Conservation (phyloP, 2,113 vertebrate genomes). For the Dasypus novemcinctus region DNA sequence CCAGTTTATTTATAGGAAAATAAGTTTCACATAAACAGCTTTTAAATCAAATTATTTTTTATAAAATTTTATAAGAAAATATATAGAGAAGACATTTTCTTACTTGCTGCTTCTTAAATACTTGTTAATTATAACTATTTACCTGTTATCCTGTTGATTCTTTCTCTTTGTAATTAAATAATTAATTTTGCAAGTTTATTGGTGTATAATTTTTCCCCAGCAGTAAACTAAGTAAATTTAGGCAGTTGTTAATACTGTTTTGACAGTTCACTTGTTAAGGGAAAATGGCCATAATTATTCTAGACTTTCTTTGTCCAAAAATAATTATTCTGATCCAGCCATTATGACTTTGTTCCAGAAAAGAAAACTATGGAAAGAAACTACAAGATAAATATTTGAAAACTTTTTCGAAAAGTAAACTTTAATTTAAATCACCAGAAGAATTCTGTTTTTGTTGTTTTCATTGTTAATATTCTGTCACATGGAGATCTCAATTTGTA, state of each 20-base stretch:
- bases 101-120: neutral
- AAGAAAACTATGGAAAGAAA: neutral
- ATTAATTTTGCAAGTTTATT: neutral
- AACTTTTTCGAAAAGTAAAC: neutral
- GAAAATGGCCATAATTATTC: neutral
- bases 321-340: neutral
- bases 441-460: neutral
- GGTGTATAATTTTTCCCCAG: neutral
- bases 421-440: neutral
- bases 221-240: neutral
- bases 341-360: neutral
- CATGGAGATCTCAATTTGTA: neutral
- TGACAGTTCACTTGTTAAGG: neutral
- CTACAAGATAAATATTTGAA: neutral
- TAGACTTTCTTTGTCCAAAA: neutral
- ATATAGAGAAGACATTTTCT: neutral
- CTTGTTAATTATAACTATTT: neutral
- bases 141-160: neutral
- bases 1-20: neutral
- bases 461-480: neutral
- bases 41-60: neutral
- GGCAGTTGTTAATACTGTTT: neutral
- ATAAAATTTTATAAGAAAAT: neutral
- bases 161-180: neutral
- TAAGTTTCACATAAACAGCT: neutral